A percentile compares a stretch with the other conserved stretches of the same genome.
These are phyloP conservation scores for Azemiops feae DNA, from an alignment of 2,113 vertebrate species.

Conservation along the genomic window DNA sequence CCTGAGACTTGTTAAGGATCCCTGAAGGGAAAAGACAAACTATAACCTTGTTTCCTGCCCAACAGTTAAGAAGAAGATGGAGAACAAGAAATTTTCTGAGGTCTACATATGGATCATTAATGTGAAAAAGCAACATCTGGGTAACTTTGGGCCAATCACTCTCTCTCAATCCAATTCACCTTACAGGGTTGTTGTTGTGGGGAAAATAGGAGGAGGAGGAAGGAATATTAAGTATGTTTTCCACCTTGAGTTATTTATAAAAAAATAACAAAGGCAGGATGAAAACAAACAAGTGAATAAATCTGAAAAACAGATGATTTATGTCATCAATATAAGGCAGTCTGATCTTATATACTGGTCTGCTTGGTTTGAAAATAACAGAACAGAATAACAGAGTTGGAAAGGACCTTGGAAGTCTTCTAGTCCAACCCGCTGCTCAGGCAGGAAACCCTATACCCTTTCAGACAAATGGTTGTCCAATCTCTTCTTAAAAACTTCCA, in stretches of 20 bases:
- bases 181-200: neutral
- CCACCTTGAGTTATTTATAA: neutral
- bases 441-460: too few relatives aligned
- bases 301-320: neutral
- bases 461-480: too few relatives aligned
- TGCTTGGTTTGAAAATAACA: neutral
- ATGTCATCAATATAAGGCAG: neutral
- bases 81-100: neutral
- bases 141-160: neutral
- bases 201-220: neutral
- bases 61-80: neutral
- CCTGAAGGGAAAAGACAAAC: neutral
- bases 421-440: too few relatives aligned
- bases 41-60: neutral
- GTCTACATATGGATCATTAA: neutral
- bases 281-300: neutral
- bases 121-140: neutral
- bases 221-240: neutral
- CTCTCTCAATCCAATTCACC: neutral
- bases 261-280: neutral
- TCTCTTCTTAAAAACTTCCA: too few relatives aligned
- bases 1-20: neutral
- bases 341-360: neutral
- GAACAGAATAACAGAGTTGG: too few relatives aligned
- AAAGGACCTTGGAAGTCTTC: too few relatives aligned